These are phyloP conservation scores for Nasonia longicornis DNA, from an alignment of 1,140 invertebrate species.

Conservation along the genomic window DNA sequence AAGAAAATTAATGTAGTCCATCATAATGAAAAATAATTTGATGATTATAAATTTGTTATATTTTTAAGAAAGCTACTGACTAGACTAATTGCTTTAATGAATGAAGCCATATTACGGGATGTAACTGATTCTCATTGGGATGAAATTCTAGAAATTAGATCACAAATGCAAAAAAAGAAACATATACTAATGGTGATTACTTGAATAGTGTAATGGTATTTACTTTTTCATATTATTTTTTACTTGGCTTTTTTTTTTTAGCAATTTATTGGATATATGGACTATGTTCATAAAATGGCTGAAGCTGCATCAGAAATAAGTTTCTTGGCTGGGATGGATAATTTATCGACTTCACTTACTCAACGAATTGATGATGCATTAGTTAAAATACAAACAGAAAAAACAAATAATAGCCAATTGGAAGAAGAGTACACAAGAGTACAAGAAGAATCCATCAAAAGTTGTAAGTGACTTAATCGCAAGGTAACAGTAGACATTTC, in stretches of 20 bases:
- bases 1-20: neutral
- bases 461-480: constrained; percentile 45
- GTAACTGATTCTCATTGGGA: constrained; percentile 61
- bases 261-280: constrained; percentile 60
- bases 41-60: constrained; percentile 42
- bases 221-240: constrained; percentile 4
- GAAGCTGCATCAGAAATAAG: constrained; percentile 59
- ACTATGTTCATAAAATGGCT: constrained; percentile 64
- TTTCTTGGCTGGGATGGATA: constrained; percentile 62
- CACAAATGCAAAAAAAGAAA: constrained; percentile 60
- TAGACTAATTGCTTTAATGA: constrained; percentile 58
- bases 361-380: constrained; percentile 62
- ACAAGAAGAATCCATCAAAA: constrained; percentile 57
- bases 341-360: constrained; percentile 58
- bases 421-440: constrained; percentile 59
- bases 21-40: neutral
- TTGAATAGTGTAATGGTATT: neutral
- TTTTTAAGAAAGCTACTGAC: constrained; percentile 54
- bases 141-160: constrained; percentile 56
- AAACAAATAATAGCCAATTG: constrained; percentile 52
- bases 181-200: constrained; percentile 49
- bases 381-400: constrained; percentile 56
- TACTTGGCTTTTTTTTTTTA: constrained; percentile 48
- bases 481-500: neutral
- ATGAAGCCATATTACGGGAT: constrained; percentile 57